phyloP scores from a whole-genome alignment of 1,140 invertebrate species.

The Drosophila ambigua region DNA sequence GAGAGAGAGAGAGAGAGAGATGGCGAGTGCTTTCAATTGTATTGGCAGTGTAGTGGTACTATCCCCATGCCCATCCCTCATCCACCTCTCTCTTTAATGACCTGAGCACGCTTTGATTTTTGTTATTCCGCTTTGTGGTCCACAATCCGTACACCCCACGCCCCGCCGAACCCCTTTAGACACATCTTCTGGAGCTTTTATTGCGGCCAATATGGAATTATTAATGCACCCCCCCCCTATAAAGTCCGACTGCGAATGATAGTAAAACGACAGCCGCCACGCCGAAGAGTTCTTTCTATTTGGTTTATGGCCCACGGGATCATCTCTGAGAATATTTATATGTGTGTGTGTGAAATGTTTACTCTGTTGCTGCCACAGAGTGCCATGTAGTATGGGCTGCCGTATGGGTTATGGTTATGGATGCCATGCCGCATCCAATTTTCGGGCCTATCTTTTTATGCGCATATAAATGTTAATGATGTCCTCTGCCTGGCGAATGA shows the following conservation, averaged over 20 bases:
- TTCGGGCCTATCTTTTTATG: slow-evolving; percentile 25
- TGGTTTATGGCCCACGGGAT: slow-evolving; percentile 44
- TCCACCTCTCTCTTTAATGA: slow-evolving; percentile 64
- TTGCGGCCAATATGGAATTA: slow-evolving; percentile 76
- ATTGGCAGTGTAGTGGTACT: slow-evolving; percentile 45
- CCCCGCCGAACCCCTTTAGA: background rate
- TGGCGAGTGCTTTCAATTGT: slow-evolving; percentile 35
- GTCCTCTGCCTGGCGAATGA: slow-evolving; percentile 9
- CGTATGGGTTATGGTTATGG: background rate
- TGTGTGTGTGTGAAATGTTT: background rate
- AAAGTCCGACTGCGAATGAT: slow-evolving; percentile 33
- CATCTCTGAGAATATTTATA: slow-evolving; percentile 7
- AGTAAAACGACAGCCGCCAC: slow-evolving; percentile 28
- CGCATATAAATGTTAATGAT: slow-evolving; percentile 31
- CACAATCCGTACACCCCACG: background rate
- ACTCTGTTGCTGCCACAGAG: background rate
- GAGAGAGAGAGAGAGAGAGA: background rate
- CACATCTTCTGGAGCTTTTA: slow-evolving; percentile 40
- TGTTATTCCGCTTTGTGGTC: slow-evolving; percentile 67
- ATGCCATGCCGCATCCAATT: slow-evolving; percentile 23
- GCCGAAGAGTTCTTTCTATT: slow-evolving; percentile 35
- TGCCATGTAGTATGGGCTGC: too few species aligned
- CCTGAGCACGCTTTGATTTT: slow-evolving; percentile 76
- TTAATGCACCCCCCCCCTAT: slow-evolving; percentile 47
- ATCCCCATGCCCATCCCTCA: slow-evolving; percentile 13